Evolutionary conservation across 2,888 invertebrate species (phyloP).

Genomic region (Andrena flavipes): DNA sequence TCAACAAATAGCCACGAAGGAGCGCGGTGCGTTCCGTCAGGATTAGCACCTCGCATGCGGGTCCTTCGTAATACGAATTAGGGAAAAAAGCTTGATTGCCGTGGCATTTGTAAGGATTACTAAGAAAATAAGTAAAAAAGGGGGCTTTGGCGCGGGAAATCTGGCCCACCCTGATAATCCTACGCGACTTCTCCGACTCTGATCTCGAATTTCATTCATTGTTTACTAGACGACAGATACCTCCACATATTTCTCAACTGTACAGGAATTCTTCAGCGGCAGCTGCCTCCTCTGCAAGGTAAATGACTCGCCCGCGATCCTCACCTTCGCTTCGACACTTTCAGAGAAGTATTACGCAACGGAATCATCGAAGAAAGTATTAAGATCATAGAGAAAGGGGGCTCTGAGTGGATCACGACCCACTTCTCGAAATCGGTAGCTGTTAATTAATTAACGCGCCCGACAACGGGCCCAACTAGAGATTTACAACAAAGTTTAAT

Average conservation of each 20-base stretch:
- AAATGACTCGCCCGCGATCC: no score
- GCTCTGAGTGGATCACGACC: background rate
- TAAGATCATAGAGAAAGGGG: background rate
- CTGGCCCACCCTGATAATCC: slow-evolving; percentile 66
- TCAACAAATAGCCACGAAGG: slow-evolving; percentile 59
- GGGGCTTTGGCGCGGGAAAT: slow-evolving; percentile 57
- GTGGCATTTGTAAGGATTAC: slow-evolving; percentile 80
- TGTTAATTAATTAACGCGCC: slow-evolving; percentile 62
- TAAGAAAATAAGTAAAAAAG: slow-evolving; percentile 69
- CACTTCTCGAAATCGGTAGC: slow-evolving; percentile 20
- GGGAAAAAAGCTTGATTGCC: slow-evolving; percentile 74
- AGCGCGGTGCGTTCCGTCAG: slow-evolving; percentile 75
- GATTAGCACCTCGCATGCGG: slow-evolving; percentile 78
- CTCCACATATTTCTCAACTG: background rate
- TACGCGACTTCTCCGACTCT: slow-evolving; percentile 51
- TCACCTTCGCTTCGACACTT: no score
- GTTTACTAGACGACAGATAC: background rate
- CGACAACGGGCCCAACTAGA: slow-evolving; percentile 51
- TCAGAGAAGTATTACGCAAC: no score
- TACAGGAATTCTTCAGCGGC: no score
- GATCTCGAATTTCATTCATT: slow-evolving; percentile 16
- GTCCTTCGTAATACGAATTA: slow-evolving; percentile 74
- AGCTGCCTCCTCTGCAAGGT: no score
- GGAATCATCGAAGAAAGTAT: background rate
- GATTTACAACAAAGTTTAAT: slow-evolving; percentile 80